Evolutionary conservation across 2,113 vertebrate genomes (phyloP), one percentile per base, ranked within the genome.

Genomic region (Sisor rabdophorus): DNA sequence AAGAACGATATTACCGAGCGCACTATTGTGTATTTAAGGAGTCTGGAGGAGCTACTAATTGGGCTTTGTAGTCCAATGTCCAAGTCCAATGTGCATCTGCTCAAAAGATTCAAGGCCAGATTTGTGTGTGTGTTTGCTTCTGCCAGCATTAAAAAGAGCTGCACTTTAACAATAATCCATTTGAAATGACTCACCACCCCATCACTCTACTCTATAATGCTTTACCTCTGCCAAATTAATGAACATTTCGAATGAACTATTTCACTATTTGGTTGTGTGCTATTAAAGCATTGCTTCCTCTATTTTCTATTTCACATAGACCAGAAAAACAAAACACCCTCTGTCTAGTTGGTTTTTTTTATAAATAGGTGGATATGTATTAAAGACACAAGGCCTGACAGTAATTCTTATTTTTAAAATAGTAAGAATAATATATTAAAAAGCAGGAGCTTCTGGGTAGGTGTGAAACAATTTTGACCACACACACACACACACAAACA

Each of bases 1-100:
- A 20, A 64, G 48, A 63, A 59, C 15, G n/a, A 30, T 56, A 13
- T 58, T 77, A 71, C 54, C 1, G 0, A 9, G 9, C 74, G 61
- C 32, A 40, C 52, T 11, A 73, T 32, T 30, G 60, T 67, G 48
- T 53, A 52, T 44, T 73, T 54, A 13, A 28, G 9, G 64, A 69
- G 71, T 70, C 64, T 70, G 56, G 26, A 55, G 44, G 59, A 78
- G 68, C 76, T 71, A 58, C 64, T 53, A 60, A 85, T 79, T 20
- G 36, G 55, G 69, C 61, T 16, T 73, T 71, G 48, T 67, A 81
- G 76, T 79, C 75, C 59, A 71, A 79, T 76, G n/a, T n/a, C n/a
- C n/a, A n/a, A n/a, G n/a, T 77, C 68, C 22, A 82, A 67, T 74
- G 83, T 79, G 71, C 77, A 79, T 80, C 83, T 76, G 85, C 71